These are phyloP conservation scores for Pycnomerus fuliginosus DNA, from an alignment of 2,888 invertebrate genomes.

Conservation along the genomic window DNA sequence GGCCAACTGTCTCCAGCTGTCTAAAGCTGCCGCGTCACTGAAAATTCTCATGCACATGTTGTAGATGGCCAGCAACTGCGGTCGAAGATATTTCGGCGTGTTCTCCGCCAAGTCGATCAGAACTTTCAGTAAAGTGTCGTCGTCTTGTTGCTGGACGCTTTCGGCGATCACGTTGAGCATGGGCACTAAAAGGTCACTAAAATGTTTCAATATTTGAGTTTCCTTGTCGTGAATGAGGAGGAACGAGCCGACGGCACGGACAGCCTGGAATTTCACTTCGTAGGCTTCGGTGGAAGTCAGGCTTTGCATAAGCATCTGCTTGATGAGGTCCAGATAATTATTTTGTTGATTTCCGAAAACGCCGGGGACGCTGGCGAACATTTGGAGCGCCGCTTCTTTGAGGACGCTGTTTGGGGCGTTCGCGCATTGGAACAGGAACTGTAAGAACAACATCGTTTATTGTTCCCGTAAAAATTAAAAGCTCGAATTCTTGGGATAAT, in stretches of 20 bases:
- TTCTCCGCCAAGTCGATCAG: conserved; percentile 93
- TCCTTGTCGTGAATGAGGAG: conserved; percentile 93
- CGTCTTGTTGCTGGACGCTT: conserved; percentile 80
- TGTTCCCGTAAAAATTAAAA: not conserved
- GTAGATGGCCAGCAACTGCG: conserved; percentile 83
- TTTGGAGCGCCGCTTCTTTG: conserved; percentile 90
- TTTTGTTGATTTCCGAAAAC: conserved; percentile 95
- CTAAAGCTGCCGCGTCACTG: conserved; percentile 68
- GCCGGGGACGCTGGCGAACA: conserved; percentile 94
- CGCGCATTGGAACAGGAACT: conserved; percentile 92
- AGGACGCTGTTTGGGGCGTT: conserved; percentile 78
- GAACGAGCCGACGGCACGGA: conserved; percentile 83
- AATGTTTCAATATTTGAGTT: conserved; percentile 83
- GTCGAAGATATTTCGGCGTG: conserved; percentile 87
- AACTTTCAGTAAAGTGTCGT: conserved; percentile 89
- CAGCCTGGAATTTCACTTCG: conserved; percentile 78
- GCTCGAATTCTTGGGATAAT: not conserved
- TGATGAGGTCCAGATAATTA: conserved; percentile 89
- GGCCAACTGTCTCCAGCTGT: conserved; percentile 86
- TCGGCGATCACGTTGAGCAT: conserved; percentile 76
- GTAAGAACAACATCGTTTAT: conserved; percentile 8
- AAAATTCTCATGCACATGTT: conserved; percentile 86
- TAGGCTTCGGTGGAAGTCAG: conserved; percentile 66
- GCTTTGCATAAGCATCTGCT: conserved; percentile 89
- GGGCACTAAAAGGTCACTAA: conserved; percentile 79